These are phyloP conservation scores for Brotogeris chrysoptera DNA, from an alignment of 2,797 vertebrate species.

Conservation along the genomic window DNA sequence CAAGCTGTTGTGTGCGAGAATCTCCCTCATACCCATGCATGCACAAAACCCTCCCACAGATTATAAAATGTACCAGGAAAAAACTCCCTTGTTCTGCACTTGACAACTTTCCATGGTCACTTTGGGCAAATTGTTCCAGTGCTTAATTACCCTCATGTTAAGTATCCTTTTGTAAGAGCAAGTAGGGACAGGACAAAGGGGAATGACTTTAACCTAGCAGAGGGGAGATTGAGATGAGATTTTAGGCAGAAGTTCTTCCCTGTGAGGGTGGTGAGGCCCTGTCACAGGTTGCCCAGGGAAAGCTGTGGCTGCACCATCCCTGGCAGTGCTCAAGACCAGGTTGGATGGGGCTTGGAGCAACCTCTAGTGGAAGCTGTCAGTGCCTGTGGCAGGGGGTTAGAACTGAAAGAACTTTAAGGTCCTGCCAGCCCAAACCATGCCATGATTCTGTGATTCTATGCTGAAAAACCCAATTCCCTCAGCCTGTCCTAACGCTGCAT, in stretches of 20 bases:
- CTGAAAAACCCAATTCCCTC: background rate
- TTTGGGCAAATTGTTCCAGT: background rate
- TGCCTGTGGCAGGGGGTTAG: background rate
- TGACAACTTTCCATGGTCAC: background rate
- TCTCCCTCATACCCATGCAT: background rate
- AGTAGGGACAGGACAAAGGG: background rate
- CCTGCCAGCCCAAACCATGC: background rate
- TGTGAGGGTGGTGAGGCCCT: background rate
- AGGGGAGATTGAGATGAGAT: background rate
- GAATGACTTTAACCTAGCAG: background rate
- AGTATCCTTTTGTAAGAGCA: background rate
- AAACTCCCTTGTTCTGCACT: background rate
- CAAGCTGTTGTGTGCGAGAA: background rate
- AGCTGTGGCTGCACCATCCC: background rate
- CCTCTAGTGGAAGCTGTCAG: background rate
- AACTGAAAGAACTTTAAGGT: background rate
- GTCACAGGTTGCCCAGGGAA: background rate
- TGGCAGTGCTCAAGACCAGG: background rate
- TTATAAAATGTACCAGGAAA: background rate
- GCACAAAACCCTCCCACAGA: background rate
- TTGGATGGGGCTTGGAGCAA: background rate
- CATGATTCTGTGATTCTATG: background rate
- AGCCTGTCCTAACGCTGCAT: background rate
- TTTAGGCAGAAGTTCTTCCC: background rate
- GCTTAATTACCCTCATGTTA: background rate